phyloP scores from a whole-genome alignment of 2,113 vertebrate genomes.

The Kryptolebias marmoratus region DNA sequence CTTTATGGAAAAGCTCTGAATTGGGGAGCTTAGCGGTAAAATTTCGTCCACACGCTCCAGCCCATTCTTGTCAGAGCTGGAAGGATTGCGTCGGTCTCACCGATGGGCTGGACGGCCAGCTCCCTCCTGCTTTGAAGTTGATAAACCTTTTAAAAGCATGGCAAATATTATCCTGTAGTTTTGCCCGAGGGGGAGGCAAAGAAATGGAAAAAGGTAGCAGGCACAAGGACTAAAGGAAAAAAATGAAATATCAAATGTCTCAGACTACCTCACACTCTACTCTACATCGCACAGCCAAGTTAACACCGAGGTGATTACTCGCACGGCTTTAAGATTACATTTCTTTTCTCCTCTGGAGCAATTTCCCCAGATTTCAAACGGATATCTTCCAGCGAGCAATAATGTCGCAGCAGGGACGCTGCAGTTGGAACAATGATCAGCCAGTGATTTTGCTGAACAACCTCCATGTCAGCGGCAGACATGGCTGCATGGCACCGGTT shows the following conservation, averaged over 20 bases:
- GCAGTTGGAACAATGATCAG: slow-evolving; percentile 27
- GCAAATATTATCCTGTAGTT: slow-evolving; percentile 76
- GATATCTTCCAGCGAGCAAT: slow-evolving; percentile 18
- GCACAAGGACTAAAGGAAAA: slow-evolving; percentile 56
- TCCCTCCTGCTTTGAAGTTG: slow-evolving; percentile 78
- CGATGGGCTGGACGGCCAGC: slow-evolving; percentile 69
- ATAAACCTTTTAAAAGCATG: slow-evolving; percentile 83
- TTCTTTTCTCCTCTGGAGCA: slow-evolving; percentile 12
- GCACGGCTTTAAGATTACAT: slow-evolving; percentile 12
- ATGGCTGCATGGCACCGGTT: slow-evolving; percentile 71
- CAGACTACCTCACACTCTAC: slow-evolving; percentile 41
- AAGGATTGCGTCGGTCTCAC: slow-evolving; percentile 72
- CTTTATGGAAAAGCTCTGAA: slow-evolving; percentile 70
- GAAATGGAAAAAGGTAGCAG: slow-evolving; percentile 65
- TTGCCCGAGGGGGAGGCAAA: slow-evolving; percentile 66
- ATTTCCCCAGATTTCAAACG: slow-evolving; percentile 11
- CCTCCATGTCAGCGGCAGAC: slow-evolving; percentile 60
- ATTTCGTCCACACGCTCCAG: slow-evolving; percentile 70
- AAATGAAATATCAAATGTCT: slow-evolving; percentile 32
- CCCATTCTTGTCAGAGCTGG: slow-evolving; percentile 71
- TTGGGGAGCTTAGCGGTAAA: slow-evolving; percentile 66
- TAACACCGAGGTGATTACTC: slow-evolving; percentile 25
- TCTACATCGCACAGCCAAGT: slow-evolving; percentile 24
- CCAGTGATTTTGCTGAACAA: slow-evolving; percentile 52
- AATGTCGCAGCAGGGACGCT: slow-evolving; percentile 16